Evolutionary conservation across 2,888 invertebrate species (phyloP).

Genomic region (Megamerina dolium): DNA sequence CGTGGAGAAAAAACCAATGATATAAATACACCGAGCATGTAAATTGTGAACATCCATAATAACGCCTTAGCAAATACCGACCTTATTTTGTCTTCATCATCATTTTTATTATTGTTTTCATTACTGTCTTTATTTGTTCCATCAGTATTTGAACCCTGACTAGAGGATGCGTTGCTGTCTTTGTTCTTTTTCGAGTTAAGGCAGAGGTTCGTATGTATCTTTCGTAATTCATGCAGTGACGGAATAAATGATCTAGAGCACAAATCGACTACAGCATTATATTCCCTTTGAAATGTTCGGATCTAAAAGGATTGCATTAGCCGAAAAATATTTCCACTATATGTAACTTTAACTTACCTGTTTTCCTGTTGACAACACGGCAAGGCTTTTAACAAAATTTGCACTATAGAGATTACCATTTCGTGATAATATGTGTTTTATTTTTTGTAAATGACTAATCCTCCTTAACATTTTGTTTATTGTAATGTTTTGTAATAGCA

Average conservation of each 20-base stretch:
- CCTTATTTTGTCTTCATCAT: slow-evolving; percentile 65
- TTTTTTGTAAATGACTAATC: background rate
- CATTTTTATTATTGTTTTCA: slow-evolving; percentile 52
- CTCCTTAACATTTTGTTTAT: background rate
- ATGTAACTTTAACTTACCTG: slow-evolving; percentile 24
- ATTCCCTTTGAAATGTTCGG: slow-evolving; percentile 35
- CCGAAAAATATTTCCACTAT: too few relatives aligned
- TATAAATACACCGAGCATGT: slow-evolving; percentile 66
- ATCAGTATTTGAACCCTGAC: background rate
- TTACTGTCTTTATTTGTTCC: slow-evolving; percentile 4
- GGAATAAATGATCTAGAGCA: slow-evolving; percentile 38
- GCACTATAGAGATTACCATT: background rate
- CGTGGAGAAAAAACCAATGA: slow-evolving; percentile 66
- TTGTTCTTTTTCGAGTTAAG: slow-evolving; percentile 5
- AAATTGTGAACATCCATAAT: slow-evolving; percentile 74
- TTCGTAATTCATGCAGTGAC: slow-evolving; percentile 30
- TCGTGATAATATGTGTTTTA: background rate
- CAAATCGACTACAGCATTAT: slow-evolving; percentile 38
- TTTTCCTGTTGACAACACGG: slow-evolving; percentile 19
- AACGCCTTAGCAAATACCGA: slow-evolving; percentile 68
- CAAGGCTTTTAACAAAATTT: background rate
- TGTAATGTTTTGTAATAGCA: too few relatives aligned
- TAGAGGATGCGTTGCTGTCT: background rate
- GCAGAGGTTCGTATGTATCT: slow-evolving; percentile 26
- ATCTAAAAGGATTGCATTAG: too few relatives aligned